Evolutionary conservation across 2,888 invertebrate genomes (phyloP).

Genomic region (Chalcosyrphus nemorum): DNA sequence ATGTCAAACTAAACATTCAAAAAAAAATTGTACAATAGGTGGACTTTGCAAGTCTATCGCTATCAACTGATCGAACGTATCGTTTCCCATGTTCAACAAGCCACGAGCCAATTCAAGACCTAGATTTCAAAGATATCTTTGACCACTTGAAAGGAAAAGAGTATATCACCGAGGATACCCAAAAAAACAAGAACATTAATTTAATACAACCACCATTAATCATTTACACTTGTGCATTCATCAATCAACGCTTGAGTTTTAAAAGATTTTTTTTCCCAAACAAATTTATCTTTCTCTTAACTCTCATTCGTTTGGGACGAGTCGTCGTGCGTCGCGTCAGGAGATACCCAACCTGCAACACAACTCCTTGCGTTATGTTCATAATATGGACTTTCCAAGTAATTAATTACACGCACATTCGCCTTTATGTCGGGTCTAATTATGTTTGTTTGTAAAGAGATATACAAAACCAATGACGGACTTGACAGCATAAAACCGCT

Average conservation of each 20-base stretch:
- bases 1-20: too few relatives aligned
- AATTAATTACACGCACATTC: conserved; percentile 72
- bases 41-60: too few relatives aligned
- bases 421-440: conserved; percentile 68
- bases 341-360: conserved; percentile 20
- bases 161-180: background rate
- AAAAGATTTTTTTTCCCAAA: conserved; percentile 33
- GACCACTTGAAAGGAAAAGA: too few relatives aligned
- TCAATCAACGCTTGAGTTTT: conserved; percentile 60
- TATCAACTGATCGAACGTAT: too few relatives aligned
- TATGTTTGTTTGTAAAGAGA: conserved; percentile 32
- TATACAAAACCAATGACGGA: conserved; percentile 36
- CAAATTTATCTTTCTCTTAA: conserved; percentile 34
- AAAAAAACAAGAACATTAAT: conserved; percentile 31
- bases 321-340: conserved; percentile 1
- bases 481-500: conserved; percentile 68
- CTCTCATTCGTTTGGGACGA: conserved; percentile 1
- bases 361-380: conserved; percentile 46
- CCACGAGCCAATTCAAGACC: too few relatives aligned
- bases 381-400: conserved; percentile 56
- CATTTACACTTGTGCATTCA: conserved; percentile 69
- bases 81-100: too few relatives aligned
- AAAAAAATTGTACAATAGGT: too few relatives aligned
- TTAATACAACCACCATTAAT: conserved; percentile 55
- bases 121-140: too few relatives aligned